Evolutionary conservation across 2,113 vertebrate genomes (phyloP).

Genomic region (Perccottus glenii): DNA sequence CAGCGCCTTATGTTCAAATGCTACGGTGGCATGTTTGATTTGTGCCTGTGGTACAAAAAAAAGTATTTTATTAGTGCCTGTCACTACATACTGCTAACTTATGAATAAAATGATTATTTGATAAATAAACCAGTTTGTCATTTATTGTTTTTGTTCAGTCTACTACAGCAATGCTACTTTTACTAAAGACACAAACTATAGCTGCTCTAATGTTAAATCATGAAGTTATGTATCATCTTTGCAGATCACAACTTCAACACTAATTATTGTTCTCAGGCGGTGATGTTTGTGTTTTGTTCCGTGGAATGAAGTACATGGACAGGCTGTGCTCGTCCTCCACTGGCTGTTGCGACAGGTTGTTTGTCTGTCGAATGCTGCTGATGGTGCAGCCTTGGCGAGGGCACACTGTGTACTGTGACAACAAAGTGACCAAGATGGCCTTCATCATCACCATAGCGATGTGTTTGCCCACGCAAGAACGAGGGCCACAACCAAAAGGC

Average conservation of each 20-base stretch:
- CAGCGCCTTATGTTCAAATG: constrained; percentile 65
- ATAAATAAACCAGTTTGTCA: constrained; percentile 8
- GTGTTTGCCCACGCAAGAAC: constrained; percentile 93
- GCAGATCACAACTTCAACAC: neutral
- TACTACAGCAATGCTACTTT: neutral
- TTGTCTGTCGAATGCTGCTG: constrained; percentile 84
- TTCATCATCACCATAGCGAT: constrained; percentile 99
- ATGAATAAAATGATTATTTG: constrained; percentile 64
- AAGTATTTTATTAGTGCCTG: constrained; percentile 56
- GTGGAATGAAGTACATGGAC: constrained; percentile 87
- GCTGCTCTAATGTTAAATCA: no score
- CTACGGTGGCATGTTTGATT: constrained; percentile 59
- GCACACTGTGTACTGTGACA: constrained; percentile 85
- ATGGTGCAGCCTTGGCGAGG: constrained; percentile 81
- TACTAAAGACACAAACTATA: neutral
- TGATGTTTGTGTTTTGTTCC: constrained; percentile 28
- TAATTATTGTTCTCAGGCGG: neutral
- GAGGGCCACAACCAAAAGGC: constrained; percentile 93
- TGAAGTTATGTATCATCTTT: neutral
- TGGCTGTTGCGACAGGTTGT: constrained; percentile 88
- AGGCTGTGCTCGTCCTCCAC: constrained; percentile 80
- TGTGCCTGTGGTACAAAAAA: constrained; percentile 71
- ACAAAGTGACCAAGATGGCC: constrained; percentile 86
- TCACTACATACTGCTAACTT: constrained; percentile 46
- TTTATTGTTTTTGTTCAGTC: constrained; percentile 21